These are phyloP conservation scores for Embiotoca jacksoni DNA, from an alignment of 2,113 vertebrate species.

Conservation along the genomic window DNA sequence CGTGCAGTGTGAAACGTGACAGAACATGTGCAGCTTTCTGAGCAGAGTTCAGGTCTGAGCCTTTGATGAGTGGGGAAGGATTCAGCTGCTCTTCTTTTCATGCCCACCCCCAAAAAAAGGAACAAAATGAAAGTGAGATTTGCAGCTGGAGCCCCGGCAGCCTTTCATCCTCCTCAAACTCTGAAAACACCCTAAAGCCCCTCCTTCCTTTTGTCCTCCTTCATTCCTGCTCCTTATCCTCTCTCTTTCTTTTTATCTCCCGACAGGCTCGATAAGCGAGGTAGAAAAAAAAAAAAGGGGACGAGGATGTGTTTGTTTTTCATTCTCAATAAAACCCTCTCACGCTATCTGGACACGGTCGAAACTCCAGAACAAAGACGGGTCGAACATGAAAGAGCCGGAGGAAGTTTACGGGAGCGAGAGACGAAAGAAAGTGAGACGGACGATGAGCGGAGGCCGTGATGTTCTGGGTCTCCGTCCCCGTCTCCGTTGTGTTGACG, in stretches of 20 bases:
- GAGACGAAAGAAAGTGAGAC: no score
- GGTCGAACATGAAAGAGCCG: no score
- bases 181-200: not conserved
- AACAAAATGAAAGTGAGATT: constrained; percentile 17
- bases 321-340: no score
- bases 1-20: not conserved
- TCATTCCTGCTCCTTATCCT: not conserved
- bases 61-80: not conserved
- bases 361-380: no score
- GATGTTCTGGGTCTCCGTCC: not conserved
- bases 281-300: not conserved
- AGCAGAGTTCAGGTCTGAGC: constrained; percentile 15
- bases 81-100: not conserved
- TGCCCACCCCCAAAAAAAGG: not conserved
- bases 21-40: constrained; percentile 16
- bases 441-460: not conserved
- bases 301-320: constrained; percentile 8
- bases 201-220: not conserved
- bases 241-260: not conserved
- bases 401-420: not conserved
- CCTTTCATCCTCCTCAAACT: constrained; percentile 5
- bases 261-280: not conserved
- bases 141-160: not conserved
- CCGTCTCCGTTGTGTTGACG: constrained; percentile 3
- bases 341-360: no score